Percentiles rank a stretch among this genome's conserved stretches.
Evolutionary conservation across 2,888 invertebrate genomes (phyloP).

Genomic region (Drosophila mimetica): DNA sequence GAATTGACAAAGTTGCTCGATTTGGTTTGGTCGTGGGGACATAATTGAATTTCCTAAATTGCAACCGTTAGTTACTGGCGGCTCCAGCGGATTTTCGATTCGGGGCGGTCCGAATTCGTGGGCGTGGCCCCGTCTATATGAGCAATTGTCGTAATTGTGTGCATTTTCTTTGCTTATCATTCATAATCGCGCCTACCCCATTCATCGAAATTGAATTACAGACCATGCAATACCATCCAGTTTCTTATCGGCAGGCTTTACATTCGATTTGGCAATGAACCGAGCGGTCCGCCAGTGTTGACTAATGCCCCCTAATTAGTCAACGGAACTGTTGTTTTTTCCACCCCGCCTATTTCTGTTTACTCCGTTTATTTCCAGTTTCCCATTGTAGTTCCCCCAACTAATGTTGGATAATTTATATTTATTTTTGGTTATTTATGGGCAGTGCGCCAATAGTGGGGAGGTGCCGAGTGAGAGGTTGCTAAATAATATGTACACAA

Average conservation of each 20-base stretch:
- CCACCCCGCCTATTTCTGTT: conserved; percentile 41
- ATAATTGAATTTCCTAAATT: conserved; percentile 70
- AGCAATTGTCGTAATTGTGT: conserved; percentile 73
- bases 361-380: conserved; percentile 29
- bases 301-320: conserved; percentile 71
- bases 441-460: conserved; percentile 17
- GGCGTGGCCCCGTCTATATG: conserved; percentile 45
- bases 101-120: conserved; percentile 5
- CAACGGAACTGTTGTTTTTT: conserved; percentile 44
- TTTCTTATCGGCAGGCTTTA: conserved; percentile 62
- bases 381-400: conserved; percentile 14
- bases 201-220: conserved; percentile 31
- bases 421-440: conserved; percentile 53
- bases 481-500: conserved; percentile 13
- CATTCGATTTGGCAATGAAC: conserved; percentile 64
- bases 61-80: conserved; percentile 40
- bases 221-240: conserved; percentile 10
- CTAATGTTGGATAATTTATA: conserved; percentile 63
- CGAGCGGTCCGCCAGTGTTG: conserved; percentile 43
- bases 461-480: conserved; percentile 20
- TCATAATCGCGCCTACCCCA: conserved; percentile 59
- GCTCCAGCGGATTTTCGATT: conserved; percentile 6
- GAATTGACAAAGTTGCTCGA: conserved; percentile 65
- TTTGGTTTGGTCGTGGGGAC: conserved; percentile 38
- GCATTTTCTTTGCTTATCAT: conserved; percentile 70